Conservation (phyloP, 2,113 vertebrate genomes). For the Desmodus rotundus region DNA sequence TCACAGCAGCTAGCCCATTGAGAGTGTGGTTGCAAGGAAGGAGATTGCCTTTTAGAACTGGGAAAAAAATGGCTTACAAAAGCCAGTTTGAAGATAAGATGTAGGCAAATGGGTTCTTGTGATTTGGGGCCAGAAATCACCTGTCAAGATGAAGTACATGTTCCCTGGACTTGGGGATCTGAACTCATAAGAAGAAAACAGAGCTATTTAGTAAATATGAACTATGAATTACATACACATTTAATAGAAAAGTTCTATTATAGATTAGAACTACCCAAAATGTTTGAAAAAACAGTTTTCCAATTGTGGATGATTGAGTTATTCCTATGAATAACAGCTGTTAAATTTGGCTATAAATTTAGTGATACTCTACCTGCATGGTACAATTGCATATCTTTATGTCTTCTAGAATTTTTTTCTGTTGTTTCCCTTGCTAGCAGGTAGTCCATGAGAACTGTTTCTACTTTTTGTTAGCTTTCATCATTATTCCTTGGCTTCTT, state of each 20-base stretch:
- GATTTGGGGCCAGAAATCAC: neutral
- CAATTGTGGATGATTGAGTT: neutral
- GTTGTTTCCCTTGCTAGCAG: neutral
- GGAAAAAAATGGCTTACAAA: neutral
- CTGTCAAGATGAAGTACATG: neutral
- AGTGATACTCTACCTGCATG: neutral
- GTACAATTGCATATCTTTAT: neutral
- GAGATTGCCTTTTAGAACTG: neutral
- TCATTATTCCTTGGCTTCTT: neutral
- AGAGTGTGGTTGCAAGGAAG: neutral
- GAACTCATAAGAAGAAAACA: neutral
- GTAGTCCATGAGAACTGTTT: neutral
- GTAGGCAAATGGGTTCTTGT: neutral
- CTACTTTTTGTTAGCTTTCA: neutral
- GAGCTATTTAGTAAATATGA: neutral
- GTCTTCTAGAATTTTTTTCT: neutral
- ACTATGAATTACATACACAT: neutral
- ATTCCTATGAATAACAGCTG: neutral
- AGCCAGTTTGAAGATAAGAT: neutral
- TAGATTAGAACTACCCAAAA: neutral
- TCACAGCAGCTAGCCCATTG: neutral
- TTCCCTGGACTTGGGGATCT: neutral
- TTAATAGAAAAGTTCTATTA: neutral
- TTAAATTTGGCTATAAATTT: neutral
- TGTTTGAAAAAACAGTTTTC: neutral